Base-by-base conservation (phyloP, 1,140 invertebrate species). In the Batillaria attramentaria region DNA sequence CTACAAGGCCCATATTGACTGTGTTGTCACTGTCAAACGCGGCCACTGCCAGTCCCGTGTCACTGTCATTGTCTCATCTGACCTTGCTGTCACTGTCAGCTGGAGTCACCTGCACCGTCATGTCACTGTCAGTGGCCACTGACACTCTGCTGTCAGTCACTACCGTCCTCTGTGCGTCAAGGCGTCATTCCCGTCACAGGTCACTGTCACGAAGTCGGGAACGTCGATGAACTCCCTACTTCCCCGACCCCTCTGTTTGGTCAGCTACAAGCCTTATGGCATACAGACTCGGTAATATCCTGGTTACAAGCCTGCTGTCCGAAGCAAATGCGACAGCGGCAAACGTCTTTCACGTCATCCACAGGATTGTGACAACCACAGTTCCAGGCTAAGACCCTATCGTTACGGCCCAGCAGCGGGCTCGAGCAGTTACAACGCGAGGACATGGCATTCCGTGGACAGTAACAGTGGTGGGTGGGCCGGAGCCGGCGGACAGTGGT, bases 81-180 rank as follows among this genome's bases (percentile, higher is more conserved):
- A 42, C 24, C 62, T 13, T 78, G 75, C 28, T 79, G 77, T 78
- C 83, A 81, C n/a, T 83, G 79, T 83, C 81, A 83, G 79, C 70
- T 78, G 24, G 16, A 35, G 37, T 68, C 13, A 35, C 42, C 41
- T 31, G 57, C 31, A 60, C 31, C 42, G 0, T 13, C 46, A 16
- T 82, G 81, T 82, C 81, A 83, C 65, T 77, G 79, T 46, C 72
- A 74, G 46, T 42, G 33, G 54, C 39, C 41, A 42, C 68, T 31
- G 41, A 60, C 20, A 43, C 84, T 82, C 75, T 84, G 79, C 77
- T 83, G 84, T 37, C 42, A 60, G 43, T 79, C 79, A 41, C 16
- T 3, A 46, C 39, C 0, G 1, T 13, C 62, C 8, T 13, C 41
- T 46, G 62, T 2, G 20, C 28, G 43, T 77, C 50, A 50, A 39